These are phyloP conservation scores for Caenorhabditis sp. DNA, from an alignment of 2,888 invertebrate genomes.

Conservation along the genomic window DNA sequence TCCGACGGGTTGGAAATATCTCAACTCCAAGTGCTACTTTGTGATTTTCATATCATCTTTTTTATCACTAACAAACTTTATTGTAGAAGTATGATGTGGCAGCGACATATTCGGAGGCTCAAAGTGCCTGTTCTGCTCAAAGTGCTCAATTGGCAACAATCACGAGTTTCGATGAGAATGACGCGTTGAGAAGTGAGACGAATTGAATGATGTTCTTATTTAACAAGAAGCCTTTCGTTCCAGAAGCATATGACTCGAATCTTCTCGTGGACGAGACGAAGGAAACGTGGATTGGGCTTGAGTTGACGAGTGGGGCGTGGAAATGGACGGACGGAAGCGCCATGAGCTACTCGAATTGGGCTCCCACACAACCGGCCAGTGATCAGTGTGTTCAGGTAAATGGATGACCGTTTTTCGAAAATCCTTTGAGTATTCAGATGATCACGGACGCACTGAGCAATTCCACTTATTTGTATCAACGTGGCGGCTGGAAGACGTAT, in stretches of 20 bases:
- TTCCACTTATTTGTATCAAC: constrained; percentile 29
- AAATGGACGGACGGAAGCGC: constrained; percentile 30
- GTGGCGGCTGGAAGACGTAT: constrained; percentile 48
- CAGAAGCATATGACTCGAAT: constrained; percentile 40
- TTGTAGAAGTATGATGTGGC: constrained; percentile 7
- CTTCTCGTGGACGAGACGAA: constrained; percentile 12
- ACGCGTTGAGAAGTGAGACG: constrained; percentile 36
- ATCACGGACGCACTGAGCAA: constrained; percentile 35
- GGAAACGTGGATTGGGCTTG: constrained; percentile 44
- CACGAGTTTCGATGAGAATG: constrained; percentile 16
- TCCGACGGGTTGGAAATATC: constrained; percentile 39
- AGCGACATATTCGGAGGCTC: constrained; percentile 10
- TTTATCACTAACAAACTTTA: neutral
- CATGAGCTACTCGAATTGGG: constrained; percentile 26
- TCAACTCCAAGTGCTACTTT: constrained; percentile 32
- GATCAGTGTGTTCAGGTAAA: constrained; percentile 21
- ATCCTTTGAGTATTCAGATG: constrained; percentile 10
- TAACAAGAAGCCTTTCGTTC: too few relatives aligned
- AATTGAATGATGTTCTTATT: neutral
- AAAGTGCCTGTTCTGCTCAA: constrained; percentile 1
- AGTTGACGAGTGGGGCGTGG: constrained; percentile 14
- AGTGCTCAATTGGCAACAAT: constrained; percentile 31
- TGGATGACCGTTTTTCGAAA: neutral
- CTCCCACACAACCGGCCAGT: constrained; percentile 38
- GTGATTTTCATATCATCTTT: neutral